Evolutionary conservation across 2,888 invertebrate genomes (phyloP).

Genomic region (Eucera pruinosa): DNA sequence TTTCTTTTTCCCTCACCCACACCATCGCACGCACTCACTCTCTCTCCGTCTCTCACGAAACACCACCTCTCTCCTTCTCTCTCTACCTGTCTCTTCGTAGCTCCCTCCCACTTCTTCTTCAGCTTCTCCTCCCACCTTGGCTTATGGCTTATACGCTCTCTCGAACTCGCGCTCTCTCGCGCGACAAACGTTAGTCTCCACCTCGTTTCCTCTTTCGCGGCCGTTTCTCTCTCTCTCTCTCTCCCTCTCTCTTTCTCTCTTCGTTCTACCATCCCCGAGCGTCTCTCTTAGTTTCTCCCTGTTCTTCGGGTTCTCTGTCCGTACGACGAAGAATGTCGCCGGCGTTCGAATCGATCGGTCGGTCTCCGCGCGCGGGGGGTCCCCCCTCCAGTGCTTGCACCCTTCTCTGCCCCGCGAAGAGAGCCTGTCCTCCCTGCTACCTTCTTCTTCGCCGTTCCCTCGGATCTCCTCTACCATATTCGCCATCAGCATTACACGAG

Average conservation of each 20-base stretch:
- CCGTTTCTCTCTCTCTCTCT: slow-evolving; percentile 43
- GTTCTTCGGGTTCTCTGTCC: slow-evolving; percentile 69
- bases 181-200: slow-evolving; percentile 29
- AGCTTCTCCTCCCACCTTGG: slow-evolving; percentile 54
- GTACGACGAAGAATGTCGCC: slow-evolving; percentile 80
- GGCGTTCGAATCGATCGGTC: slow-evolving; percentile 80
- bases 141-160: slow-evolving; percentile 56
- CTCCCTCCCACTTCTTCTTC: slow-evolving; percentile 58
- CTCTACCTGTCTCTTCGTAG: slow-evolving; percentile 54
- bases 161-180: slow-evolving; percentile 50
- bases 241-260: slow-evolving; percentile 42
- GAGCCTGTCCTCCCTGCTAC: slow-evolving; percentile 60
- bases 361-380: slow-evolving; percentile 66
- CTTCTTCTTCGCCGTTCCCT: slow-evolving; percentile 68
- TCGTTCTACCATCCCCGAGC: slow-evolving; percentile 57
- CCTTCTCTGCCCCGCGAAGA: slow-evolving; percentile 35
- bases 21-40: neutral
- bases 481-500: slow-evolving; percentile 82
- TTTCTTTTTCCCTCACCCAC: neutral
- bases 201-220: slow-evolving; percentile 54
- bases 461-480: slow-evolving; percentile 76
- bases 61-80: slow-evolving; percentile 28
- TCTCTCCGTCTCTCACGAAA: slow-evolving; percentile 6
- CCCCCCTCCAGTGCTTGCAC: slow-evolving; percentile 50
- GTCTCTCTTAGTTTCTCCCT: slow-evolving; percentile 64